Conservation (phyloP, 2,797 vertebrate genomes). For the Novumbra hubbsi region DNA sequence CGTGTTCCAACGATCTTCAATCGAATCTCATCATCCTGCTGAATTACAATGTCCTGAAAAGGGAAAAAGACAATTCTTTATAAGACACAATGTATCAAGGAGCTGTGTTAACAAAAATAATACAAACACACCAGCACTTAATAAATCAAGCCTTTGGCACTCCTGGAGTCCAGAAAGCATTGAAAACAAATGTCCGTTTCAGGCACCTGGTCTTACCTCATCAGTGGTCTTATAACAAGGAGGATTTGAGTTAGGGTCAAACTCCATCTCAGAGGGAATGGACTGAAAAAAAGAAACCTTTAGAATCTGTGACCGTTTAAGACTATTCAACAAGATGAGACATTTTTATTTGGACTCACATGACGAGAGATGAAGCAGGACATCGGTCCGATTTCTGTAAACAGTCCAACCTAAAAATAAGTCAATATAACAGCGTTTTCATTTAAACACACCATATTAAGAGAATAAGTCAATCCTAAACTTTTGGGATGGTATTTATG, state of each 20-base stretch:
- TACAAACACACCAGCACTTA: background rate
- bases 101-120: background rate
- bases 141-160: too few species aligned
- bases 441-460: background rate
- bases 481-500: background rate
- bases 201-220: conserved; percentile 73
- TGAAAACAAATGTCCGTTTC: background rate
- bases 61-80: conserved; percentile 6
- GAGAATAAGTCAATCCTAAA: background rate
- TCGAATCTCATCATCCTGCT: conserved; percentile 92
- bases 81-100: background rate
- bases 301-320: background rate
- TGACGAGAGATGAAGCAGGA: conserved; percentile 95
- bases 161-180: too few species aligned
- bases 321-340: background rate
- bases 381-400: conserved; percentile 96
- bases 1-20: conserved; percentile 92
- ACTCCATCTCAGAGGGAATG: conserved; percentile 95
- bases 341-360: conserved; percentile 68
- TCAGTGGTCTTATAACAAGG: conserved; percentile 94
- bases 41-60: conserved; percentile 89
- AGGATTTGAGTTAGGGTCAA: conserved; percentile 93
- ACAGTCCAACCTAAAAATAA: conserved; percentile 84
- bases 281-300: conserved; percentile 70
- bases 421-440: background rate